Conservation (phyloP, 2,113 vertebrate genomes). For the Pitta sordida region DNA sequence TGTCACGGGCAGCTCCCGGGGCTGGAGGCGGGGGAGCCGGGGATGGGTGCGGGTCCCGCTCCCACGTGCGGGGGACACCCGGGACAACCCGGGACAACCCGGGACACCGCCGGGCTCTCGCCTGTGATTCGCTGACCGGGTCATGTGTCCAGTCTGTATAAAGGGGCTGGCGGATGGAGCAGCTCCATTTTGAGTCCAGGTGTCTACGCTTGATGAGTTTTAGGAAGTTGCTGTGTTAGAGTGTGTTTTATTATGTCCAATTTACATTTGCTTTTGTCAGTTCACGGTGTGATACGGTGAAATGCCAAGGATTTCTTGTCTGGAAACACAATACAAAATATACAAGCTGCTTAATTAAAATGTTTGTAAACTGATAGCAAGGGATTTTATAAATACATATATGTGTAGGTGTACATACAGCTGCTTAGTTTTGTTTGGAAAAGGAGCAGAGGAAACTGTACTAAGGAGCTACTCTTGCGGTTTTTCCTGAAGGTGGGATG, state of each 20-base stretch:
- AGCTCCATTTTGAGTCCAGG: not conserved
- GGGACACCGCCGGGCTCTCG: not conserved
- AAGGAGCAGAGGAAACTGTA: not conserved
- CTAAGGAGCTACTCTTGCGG: not conserved
- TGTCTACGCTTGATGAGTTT: not conserved
- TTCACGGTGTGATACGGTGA: not conserved
- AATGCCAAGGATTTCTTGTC: rapidly evolving
- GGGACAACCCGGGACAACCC: too few relatives aligned
- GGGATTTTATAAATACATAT: not conserved
- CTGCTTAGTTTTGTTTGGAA: not conserved
- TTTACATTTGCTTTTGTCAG: not conserved
- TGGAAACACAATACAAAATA: not conserved
- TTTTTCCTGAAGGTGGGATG: not conserved
- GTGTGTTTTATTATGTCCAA: not conserved
- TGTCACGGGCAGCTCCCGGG: not conserved
- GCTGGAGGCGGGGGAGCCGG: not conserved
- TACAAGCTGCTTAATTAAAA: not conserved
- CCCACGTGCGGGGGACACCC: not conserved
- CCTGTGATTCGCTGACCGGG: conserved; percentile 52
- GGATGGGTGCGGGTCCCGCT: not conserved
- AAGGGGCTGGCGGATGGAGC: not conserved
- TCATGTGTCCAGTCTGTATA: conserved; percentile 30
- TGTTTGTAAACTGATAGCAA: not conserved
- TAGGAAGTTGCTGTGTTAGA: rapidly evolving
- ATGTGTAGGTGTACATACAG: not conserved